Evolutionary conservation across 2,888 invertebrate species (phyloP).

Genomic region (Oconnorella tubifera): DNA sequence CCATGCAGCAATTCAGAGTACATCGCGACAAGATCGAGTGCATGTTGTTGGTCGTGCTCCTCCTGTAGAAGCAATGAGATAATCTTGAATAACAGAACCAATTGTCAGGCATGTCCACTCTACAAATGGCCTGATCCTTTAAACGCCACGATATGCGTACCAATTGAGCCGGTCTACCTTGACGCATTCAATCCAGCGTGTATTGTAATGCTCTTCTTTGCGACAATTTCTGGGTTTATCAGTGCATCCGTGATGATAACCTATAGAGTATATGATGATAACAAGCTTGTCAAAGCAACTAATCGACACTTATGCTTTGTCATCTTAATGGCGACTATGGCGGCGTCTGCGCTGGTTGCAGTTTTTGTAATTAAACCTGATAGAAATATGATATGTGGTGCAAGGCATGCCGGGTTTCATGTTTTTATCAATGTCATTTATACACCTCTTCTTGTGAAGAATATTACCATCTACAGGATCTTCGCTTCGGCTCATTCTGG

Average conservation of each 20-base stretch:
- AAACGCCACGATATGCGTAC: neutral
- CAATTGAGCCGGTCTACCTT: conserved; percentile 21
- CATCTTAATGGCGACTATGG: conserved; percentile 23
- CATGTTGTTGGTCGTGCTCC: conserved; percentile 10
- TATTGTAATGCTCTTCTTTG: conserved; percentile 12
- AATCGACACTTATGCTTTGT: conserved; percentile 25
- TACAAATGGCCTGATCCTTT: conserved; percentile 11
- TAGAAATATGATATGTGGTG: conserved; percentile 5
- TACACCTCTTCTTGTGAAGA: conserved; percentile 35
- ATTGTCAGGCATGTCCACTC: conserved; percentile 6
- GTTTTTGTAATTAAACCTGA: conserved; percentile 17
- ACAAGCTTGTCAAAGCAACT: conserved; percentile 29
- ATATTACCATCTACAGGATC: conserved; percentile 40
- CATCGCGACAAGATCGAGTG: conserved; percentile 5
- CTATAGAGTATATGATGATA: conserved; percentile 10
- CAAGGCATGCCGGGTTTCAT: conserved; percentile 22
- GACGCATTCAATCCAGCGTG: conserved; percentile 8
- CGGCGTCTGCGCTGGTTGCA: conserved; percentile 14
- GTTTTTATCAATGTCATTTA: conserved; percentile 20
- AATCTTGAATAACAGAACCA: neutral
- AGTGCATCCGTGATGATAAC: conserved; percentile 6
- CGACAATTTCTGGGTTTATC: conserved; percentile 14
- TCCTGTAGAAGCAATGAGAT: conserved; percentile 10
- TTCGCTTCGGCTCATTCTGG: conserved; percentile 35
- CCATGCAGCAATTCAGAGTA: conserved; percentile 27